Conservation (phyloP, 2,113 vertebrate species). For the Cairina moschata region DNA sequence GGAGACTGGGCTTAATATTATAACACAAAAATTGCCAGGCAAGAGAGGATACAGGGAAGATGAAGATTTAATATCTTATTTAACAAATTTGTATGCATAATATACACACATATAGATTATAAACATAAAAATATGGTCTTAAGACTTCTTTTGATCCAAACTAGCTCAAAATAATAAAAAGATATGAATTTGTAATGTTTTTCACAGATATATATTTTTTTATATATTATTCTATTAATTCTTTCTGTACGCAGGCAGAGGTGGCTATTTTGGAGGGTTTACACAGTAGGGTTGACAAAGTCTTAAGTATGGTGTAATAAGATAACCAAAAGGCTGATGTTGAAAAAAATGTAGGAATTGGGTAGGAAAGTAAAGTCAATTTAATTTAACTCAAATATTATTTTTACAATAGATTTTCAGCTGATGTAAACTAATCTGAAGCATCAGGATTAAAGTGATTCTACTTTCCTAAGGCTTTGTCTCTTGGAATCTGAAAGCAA, state of each 20-base stretch:
- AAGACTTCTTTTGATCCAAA: neutral
- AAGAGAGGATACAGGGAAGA: neutral
- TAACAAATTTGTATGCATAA: neutral
- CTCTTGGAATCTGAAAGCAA: slow-evolving; percentile 5
- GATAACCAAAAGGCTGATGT: neutral
- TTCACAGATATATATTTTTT: neutral
- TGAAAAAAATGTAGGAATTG: neutral
- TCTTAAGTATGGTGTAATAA: neutral
- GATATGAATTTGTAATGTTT: neutral
- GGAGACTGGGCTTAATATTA: neutral
- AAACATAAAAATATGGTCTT: neutral
- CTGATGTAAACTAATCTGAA: slow-evolving; percentile 11
- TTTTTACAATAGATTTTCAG: slow-evolving; percentile 1
- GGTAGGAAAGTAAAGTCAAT: neutral
- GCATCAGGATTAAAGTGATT: neutral
- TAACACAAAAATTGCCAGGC: neutral
- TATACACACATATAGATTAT: neutral
- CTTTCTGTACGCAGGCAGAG: neutral
- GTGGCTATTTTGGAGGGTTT: neutral
- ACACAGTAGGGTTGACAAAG: neutral
- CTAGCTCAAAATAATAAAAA: neutral
- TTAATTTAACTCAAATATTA: slow-evolving; percentile 5
- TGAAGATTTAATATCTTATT: neutral
- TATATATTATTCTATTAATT: neutral
- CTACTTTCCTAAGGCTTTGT: slow-evolving; percentile 1